Percentiles rank a stretch among this genome's conserved stretches.
phyloP scores from a whole-genome alignment of 2,113 vertebrate genomes.

The Podiceps cristatus region DNA sequence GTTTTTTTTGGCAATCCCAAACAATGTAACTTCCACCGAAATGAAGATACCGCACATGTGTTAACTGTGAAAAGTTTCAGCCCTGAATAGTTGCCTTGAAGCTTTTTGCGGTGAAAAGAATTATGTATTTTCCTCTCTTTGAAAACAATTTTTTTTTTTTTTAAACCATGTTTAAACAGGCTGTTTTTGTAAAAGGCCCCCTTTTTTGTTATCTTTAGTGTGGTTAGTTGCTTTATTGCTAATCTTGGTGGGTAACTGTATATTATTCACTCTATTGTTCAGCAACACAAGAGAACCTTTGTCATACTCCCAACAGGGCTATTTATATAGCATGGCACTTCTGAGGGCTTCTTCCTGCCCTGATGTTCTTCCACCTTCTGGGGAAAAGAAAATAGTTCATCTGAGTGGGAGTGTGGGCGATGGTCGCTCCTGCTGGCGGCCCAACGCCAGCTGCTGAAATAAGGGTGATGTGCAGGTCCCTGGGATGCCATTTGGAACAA shows the following conservation, averaged over 20 bases:
- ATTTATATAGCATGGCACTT: slow-evolving; percentile 47
- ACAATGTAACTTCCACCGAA: slow-evolving; percentile 62
- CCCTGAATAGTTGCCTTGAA: slow-evolving; percentile 65
- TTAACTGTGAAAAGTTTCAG: slow-evolving; percentile 61
- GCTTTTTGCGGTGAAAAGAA: slow-evolving; percentile 59
- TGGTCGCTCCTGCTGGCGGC: neutral
- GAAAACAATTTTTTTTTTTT: slow-evolving; percentile 30
- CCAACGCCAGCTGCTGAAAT: neutral
- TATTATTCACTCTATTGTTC: slow-evolving; percentile 72
- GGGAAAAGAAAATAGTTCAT: slow-evolving; percentile 43
- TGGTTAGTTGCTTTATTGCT: slow-evolving; percentile 67
- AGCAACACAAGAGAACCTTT: slow-evolving; percentile 69
- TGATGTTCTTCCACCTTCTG: slow-evolving; percentile 57
- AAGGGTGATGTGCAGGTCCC: rapidly evolving
- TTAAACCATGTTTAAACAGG: slow-evolving; percentile 43
- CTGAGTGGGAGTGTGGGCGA: neutral
- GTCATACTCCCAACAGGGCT: slow-evolving; percentile 55
- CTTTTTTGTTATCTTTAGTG: slow-evolving; percentile 64
- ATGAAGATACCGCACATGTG: slow-evolving; percentile 62
- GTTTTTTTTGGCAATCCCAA: slow-evolving; percentile 61
- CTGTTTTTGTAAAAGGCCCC: slow-evolving; percentile 51
- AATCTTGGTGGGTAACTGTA: slow-evolving; percentile 67
- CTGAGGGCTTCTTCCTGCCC: slow-evolving; percentile 50
- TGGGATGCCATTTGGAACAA: rapidly evolving
- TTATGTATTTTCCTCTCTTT: slow-evolving; percentile 70